These are phyloP conservation scores for Notiomystis cincta DNA, from an alignment of 2,113 vertebrate genomes.

Conservation along the genomic window DNA sequence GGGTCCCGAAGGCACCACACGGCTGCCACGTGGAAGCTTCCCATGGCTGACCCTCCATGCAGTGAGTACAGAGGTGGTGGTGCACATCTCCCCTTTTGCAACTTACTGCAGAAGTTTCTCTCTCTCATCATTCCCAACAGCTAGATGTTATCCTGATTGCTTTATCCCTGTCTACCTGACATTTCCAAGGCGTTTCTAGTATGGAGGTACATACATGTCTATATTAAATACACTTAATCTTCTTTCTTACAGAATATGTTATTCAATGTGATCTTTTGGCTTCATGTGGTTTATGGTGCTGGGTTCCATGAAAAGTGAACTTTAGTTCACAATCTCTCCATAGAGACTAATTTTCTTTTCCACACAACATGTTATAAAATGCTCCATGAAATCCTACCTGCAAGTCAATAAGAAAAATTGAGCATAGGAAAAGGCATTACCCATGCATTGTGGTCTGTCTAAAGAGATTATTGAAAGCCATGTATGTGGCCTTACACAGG, in stretches of 20 bases:
- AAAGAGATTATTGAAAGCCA: background rate
- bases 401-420: background rate
- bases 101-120: background rate
- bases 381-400: background rate
- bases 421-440: background rate
- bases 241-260: background rate
- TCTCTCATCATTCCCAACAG: background rate
- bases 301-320: background rate
- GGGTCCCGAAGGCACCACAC: rapidly evolving
- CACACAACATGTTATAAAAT: background rate
- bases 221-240: background rate
- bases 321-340: background rate
- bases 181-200: background rate
- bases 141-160: background rate
- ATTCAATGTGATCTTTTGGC: background rate
- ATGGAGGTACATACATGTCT: background rate
- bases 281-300: background rate
- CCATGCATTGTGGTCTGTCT: background rate
- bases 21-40: background rate
- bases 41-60: background rate
- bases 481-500: background rate
- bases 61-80: background rate
- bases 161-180: background rate
- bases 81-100: background rate
- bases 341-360: background rate